Evolutionary conservation across 1,140 invertebrate species (phyloP), one percentile per base, ranked within the genome.

Genomic region (Drosophila rufa): DNA sequence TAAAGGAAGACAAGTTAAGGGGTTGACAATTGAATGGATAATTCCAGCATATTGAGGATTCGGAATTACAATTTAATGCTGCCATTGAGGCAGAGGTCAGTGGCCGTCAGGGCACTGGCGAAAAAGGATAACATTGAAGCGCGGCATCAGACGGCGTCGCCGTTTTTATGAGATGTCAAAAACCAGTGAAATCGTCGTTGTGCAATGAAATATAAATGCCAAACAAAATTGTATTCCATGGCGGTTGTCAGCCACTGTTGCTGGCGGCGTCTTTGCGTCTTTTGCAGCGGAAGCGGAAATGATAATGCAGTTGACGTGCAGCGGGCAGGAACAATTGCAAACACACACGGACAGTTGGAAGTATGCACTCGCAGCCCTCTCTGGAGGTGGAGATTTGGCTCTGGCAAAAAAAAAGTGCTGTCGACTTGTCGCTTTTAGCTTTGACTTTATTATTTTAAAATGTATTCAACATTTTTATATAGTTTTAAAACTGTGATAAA

Each of bases 141-240:
- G 48, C 30, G 45, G 11, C 48, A 40, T 15, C 62, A 67, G 55
- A 38, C 55, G 50, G 38, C 53, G 75, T 57, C 80, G 70, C 74
- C 61, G 50, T 69, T 76, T 84, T 91, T 87, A 84, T 91, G 83
- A 65, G 73, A 79, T 87, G 80, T 82, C 89, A 84, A 84, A 91
- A 69, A 87, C 69, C 79, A 70, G 71, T 68, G 64, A 62, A 87
- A 77, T 79, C 79, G 78, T 82, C 83, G 73, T 80, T 84, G 80
- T 65, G 73, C 81, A 77, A 91, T 91, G 81, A 89, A 87, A 91
- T 82, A 91, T 91, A 91, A 91, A 91, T 91, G 87, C 79, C 89
- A 89, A 80, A 82, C 68, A 73, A 79, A 89, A 91, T 91, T 89
- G 84, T 75, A 73, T 91, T 83, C 73, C 68, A 59, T 55, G 51